Evolutionary conservation across 2,888 invertebrate species (phyloP), one percentile per base, ranked within the genome.

Genomic region (Nymphalis polychloros): DNA sequence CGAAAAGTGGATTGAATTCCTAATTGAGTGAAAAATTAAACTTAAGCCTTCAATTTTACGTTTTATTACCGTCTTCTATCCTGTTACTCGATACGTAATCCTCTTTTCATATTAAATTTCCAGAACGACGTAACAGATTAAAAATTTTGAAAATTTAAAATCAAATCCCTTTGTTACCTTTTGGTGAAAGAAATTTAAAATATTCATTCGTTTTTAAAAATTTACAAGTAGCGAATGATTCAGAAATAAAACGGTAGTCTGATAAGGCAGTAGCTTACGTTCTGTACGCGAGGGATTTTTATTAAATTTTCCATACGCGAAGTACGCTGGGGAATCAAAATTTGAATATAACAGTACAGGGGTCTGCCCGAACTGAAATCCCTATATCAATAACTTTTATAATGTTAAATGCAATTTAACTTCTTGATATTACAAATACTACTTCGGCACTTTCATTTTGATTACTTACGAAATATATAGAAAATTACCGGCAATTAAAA

Each of bases 301-400:
- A 89, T 88, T 87, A 87, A 88, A 89, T 87, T 82, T 82, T 79
- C 78, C 80, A 85, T 84, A 87, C 83, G 82, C 79, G 84, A 81
- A 85, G 83, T 84, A 81, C 85, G 78, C 79, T 77, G 75, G 81
- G 81, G 82, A 84, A 83, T 84, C 80, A 82, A 82, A 79, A 86
- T 85, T 83, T 84, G 82, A 86, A 85, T 85, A 82, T 82, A 80
- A 80, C 81, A 78, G 75, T 79, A 81, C 80, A 78, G 80, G 77
- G 73, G 67, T 69, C 64, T 72, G 72, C 76, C 69, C 60, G 65
- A 47, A 63, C 60, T 59, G 55, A 63, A 64, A 62, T 53, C 65
- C 53, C 64, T 62, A 72, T 69, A 66, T 67, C 63, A 55, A 73
- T 72, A 72, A 66, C 66, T 59, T 66, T 64, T 63, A 41, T 70